Evolutionary conservation across 1,140 invertebrate species (phyloP).

Genomic region (Cotesia glomerata): DNA sequence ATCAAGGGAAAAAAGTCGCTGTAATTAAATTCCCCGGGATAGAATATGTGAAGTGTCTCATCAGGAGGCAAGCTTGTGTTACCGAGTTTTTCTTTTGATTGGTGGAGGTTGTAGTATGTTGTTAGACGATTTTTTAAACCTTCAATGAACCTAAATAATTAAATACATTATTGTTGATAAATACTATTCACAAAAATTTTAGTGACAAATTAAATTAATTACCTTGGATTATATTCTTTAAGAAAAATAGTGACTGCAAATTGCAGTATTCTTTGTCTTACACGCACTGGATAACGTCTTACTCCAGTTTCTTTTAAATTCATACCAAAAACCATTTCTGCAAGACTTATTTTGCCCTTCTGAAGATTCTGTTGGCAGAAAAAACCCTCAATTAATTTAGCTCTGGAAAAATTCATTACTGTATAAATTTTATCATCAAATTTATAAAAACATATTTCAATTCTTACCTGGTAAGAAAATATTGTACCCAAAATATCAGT

Average conservation of each 20-base stretch:
- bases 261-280: slow-evolving; percentile 82
- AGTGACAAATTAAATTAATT: slow-evolving; percentile 41
- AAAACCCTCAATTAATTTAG: slow-evolving; percentile 21
- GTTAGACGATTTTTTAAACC: slow-evolving; percentile 75
- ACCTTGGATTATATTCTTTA: slow-evolving; percentile 79
- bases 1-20: slow-evolving; percentile 85
- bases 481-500: slow-evolving; percentile 80
- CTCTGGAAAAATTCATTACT: neutral
- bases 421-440: neutral
- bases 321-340: slow-evolving; percentile 92
- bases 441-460: neutral
- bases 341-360: slow-evolving; percentile 81
- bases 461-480: slow-evolving; percentile 78
- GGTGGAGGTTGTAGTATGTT: slow-evolving; percentile 75
- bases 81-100: slow-evolving; percentile 53
- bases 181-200: too few relatives aligned
- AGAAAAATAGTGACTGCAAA: slow-evolving; percentile 90
- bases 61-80: slow-evolving; percentile 42
- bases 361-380: slow-evolving; percentile 69
- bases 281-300: slow-evolving; percentile 82
- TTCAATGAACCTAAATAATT: slow-evolving; percentile 74
- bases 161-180: neutral
- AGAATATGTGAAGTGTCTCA: slow-evolving; percentile 78
- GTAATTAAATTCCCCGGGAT: slow-evolving; percentile 86
- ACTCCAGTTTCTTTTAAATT: slow-evolving; percentile 88